Percentiles rank a stretch among this genome's conserved stretches.
Conservation (phyloP, 2,797 vertebrate species). For the Myotis myotis region DNA sequence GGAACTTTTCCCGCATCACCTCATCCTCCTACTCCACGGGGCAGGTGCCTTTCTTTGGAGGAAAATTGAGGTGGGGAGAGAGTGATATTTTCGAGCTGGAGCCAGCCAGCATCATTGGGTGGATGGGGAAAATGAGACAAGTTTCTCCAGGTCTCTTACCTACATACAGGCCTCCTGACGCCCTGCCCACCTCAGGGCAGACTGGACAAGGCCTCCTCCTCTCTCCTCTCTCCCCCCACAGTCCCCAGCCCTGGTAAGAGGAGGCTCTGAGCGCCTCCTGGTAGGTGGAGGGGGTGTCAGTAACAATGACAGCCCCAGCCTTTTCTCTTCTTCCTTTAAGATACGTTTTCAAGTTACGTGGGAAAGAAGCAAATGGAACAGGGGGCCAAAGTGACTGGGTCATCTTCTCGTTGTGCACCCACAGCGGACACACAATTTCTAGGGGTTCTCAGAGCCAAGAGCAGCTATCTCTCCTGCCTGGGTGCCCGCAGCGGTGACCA, state of each 20-base stretch:
- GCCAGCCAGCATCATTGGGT: not conserved
- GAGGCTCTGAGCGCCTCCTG: not conserved
- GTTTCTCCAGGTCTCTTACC: not conserved
- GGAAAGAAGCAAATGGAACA: not conserved
- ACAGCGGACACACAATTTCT: not conserved
- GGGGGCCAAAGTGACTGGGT: not conserved
- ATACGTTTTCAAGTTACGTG: constrained; percentile 7
- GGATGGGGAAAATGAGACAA: not conserved
- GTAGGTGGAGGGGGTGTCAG: not conserved
- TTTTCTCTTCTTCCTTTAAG: not conserved
- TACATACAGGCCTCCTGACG: not conserved
- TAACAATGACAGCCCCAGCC: not conserved
- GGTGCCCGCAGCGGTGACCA: not conserved
- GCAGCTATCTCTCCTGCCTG: not conserved
- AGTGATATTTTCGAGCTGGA: not conserved
- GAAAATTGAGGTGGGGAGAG: not conserved
- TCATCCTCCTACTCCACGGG: not conserved
- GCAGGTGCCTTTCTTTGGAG: not conserved
- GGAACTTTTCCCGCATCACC: not conserved
- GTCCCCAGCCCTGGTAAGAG: not conserved
- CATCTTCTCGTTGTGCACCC: not conserved
- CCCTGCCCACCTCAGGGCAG: not conserved
- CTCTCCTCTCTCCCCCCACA: no score
- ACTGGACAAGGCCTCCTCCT: not conserved
- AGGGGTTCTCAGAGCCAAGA: not conserved